Evolutionary conservation across 2,113 vertebrate species (phyloP).

Genomic region (Lota lota): DNA sequence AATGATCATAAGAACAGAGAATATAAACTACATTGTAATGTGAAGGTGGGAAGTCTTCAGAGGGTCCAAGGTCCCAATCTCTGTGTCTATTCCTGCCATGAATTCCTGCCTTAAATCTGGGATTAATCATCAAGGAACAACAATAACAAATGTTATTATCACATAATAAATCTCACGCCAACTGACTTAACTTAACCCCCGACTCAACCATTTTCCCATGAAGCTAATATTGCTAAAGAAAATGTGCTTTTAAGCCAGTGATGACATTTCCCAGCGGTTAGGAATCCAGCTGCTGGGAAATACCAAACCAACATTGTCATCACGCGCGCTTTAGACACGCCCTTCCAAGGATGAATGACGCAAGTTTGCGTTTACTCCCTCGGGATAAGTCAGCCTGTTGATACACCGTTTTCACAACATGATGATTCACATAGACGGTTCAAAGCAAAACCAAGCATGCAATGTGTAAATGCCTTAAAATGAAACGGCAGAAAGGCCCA

Average conservation of each 20-base stretch:
- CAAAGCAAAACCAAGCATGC: too few species aligned
- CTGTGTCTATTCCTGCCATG: background rate
- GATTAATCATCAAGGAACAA: too few species aligned
- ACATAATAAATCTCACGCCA: too few species aligned
- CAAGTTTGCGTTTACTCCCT: background rate
- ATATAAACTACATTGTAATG: too few species aligned
- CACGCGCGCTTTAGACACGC: constrained; percentile 23
- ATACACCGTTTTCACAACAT: too few species aligned
- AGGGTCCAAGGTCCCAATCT: background rate
- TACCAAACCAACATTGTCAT: constrained; percentile 56
- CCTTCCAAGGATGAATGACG: constrained; percentile 20
- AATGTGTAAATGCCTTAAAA: background rate
- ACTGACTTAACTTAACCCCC: too few species aligned
- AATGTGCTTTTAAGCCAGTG: constrained; percentile 33
- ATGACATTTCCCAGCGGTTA: constrained; percentile 48
- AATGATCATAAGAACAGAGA: too few species aligned
- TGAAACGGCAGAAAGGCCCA: background rate
- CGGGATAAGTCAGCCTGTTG: too few species aligned
- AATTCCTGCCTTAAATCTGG: too few species aligned
- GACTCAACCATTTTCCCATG: background rate
- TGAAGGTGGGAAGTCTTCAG: too few species aligned
- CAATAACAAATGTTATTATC: too few species aligned
- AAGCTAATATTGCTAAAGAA: constrained; percentile 16
- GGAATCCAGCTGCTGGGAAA: constrained; percentile 65
- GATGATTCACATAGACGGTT: background rate